These are phyloP conservation scores for Oryzias melastigma DNA, from an alignment of 2,113 vertebrate species.

Conservation along the genomic window DNA sequence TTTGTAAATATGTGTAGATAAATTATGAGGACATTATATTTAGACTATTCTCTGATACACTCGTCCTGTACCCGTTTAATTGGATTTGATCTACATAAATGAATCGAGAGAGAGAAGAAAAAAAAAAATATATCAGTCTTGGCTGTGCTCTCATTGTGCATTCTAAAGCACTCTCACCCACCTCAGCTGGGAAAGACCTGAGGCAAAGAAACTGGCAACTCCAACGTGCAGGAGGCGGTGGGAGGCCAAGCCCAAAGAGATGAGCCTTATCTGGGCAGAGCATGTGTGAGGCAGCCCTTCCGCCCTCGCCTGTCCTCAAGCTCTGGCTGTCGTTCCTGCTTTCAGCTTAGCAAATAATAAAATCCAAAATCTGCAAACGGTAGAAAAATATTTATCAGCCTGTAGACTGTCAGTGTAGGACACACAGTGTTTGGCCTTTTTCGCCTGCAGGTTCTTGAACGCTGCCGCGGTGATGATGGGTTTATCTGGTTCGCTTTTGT, in stretches of 20 bases:
- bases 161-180: slow-evolving; percentile 54
- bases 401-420: not conserved
- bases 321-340: slow-evolving; percentile 59
- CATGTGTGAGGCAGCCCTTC: slow-evolving; percentile 71
- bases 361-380: too few species aligned
- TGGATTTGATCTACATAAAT: slow-evolving; percentile 28
- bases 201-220: slow-evolving; percentile 70
- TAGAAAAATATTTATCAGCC: too few species aligned
- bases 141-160: slow-evolving; percentile 32
- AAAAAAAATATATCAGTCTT: slow-evolving; percentile 16
- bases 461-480: slow-evolving; percentile 29
- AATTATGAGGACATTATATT: slow-evolving; percentile 12
- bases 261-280: slow-evolving; percentile 78
- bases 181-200: slow-evolving; percentile 62
- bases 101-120: slow-evolving; percentile 15
- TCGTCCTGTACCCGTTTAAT: not conserved
- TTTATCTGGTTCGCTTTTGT: slow-evolving; percentile 59
- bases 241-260: slow-evolving; percentile 74
- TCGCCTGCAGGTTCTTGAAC: slow-evolving; percentile 27
- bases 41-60: slow-evolving; percentile 2
- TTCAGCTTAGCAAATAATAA: slow-evolving; percentile 48
- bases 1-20: slow-evolving; percentile 1
- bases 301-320: slow-evolving; percentile 65
- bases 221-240: slow-evolving; percentile 52
- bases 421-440: slow-evolving; percentile 37